Evolutionary conservation across 2,113 vertebrate genomes (phyloP).

Genomic region (Crotalus viridis): DNA sequence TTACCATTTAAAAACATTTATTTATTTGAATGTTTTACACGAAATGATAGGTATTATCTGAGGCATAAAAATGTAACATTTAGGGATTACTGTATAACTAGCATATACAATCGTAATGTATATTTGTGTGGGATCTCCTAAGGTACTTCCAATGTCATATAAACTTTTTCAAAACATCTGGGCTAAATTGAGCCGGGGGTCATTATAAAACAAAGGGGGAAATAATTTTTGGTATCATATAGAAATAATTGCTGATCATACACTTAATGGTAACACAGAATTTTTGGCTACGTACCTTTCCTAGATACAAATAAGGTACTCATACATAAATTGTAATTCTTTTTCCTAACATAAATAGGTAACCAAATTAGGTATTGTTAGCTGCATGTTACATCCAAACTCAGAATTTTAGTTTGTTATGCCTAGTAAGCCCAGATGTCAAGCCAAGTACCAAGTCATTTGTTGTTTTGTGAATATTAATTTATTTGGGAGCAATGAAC

Average conservation of each 20-base stretch:
- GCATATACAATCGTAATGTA: not conserved
- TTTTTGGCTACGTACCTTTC: not conserved
- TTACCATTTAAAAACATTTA: not conserved
- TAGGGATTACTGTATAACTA: not conserved
- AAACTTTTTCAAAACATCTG: not conserved
- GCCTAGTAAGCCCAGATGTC: not conserved
- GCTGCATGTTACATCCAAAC: not conserved
- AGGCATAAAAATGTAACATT: not conserved
- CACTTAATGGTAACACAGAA: not conserved
- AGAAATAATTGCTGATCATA: not conserved
- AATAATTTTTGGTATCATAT: not conserved
- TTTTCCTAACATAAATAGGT: not conserved
- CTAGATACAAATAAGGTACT: not conserved
- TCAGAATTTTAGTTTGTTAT: not conserved
- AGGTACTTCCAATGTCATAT: not conserved
- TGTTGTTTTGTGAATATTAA: not conserved
- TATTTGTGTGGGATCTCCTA: not conserved
- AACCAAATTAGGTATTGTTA: not conserved
- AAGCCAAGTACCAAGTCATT: not conserved
- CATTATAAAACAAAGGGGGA: not conserved
- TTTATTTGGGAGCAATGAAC: not conserved
- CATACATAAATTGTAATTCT: not conserved
- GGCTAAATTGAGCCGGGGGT: not conserved
- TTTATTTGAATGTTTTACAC: not conserved
- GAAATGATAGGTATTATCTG: not conserved